Percentiles rank a stretch among this genome's conserved stretches.
Evolutionary conservation across 1,140 invertebrate genomes (phyloP).

Genomic region (Armadillidium nasatum): DNA sequence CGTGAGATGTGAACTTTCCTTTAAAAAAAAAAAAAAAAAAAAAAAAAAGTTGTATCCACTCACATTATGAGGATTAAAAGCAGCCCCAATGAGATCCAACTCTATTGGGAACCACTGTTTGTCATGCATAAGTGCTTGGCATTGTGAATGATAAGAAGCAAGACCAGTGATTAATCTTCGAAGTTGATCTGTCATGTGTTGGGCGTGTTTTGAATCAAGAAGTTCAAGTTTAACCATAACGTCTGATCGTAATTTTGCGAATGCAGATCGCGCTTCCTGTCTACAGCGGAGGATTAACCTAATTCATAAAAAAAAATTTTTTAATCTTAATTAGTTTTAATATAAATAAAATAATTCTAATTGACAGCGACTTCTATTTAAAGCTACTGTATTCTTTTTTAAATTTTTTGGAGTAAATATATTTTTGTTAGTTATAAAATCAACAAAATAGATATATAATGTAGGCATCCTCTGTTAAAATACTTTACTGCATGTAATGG

Average conservation of each 20-base stretch:
- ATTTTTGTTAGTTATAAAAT: too few species aligned
- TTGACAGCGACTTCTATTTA: too few species aligned
- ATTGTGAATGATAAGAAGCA: constrained; percentile 65
- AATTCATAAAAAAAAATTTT: constrained; percentile 39
- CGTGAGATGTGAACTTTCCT: too few species aligned
- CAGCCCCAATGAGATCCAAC: constrained; percentile 84
- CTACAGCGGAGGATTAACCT: constrained; percentile 87
- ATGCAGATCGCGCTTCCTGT: constrained; percentile 83
- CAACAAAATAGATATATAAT: too few species aligned
- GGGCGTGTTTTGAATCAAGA: constrained; percentile 95
- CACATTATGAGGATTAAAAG: constrained; percentile 57
- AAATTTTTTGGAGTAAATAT: too few species aligned
- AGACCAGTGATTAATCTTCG: constrained; percentile 67
- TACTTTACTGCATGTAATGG: too few species aligned
- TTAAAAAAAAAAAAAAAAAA: too few species aligned
- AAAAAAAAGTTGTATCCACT: neutral
- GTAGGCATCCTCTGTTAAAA: too few species aligned
- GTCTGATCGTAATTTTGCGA: constrained; percentile 87
- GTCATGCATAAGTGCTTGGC: constrained; percentile 61
- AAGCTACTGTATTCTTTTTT: too few species aligned
- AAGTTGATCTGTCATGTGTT: constrained; percentile 81
- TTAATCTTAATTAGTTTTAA: too few species aligned
- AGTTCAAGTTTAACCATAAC: constrained; percentile 95
- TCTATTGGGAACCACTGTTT: constrained; percentile 89
- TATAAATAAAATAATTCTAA: too few species aligned